These are phyloP conservation scores for Dicranocentrus wangi DNA, from an alignment of 2,888 invertebrate species.

Conservation along the genomic window DNA sequence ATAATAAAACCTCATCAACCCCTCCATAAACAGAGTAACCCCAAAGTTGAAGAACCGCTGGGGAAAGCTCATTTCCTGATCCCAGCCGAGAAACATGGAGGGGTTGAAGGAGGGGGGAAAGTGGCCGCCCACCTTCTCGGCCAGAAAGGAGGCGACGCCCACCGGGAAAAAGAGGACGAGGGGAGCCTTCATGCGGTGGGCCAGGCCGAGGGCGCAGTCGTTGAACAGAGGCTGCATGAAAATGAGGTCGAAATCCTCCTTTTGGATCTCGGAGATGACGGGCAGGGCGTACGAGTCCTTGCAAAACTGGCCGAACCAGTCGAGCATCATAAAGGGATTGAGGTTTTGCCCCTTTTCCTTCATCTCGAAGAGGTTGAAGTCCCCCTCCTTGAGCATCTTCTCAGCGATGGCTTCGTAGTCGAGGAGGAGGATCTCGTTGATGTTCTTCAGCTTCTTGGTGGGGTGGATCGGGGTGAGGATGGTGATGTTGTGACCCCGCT, in stretches of 20 bases:
- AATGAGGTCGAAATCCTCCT: slow-evolving; percentile 73
- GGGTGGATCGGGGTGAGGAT: slow-evolving; percentile 76
- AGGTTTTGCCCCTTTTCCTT: slow-evolving; percentile 37
- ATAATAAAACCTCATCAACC: slow-evolving; percentile 74
- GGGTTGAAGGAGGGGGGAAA: slow-evolving; percentile 74
- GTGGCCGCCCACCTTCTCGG: slow-evolving; percentile 66
- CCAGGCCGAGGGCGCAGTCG: slow-evolving; percentile 73
- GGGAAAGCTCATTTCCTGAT: slow-evolving; percentile 72
- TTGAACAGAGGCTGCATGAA: slow-evolving; percentile 73
- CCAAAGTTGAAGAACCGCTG: slow-evolving; percentile 73
- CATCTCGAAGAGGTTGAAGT: slow-evolving; percentile 52
- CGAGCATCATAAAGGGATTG: slow-evolving; percentile 40
- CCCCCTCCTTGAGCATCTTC: neutral
- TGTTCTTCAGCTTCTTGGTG: slow-evolving; percentile 75
- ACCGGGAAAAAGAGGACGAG: slow-evolving; percentile 74
- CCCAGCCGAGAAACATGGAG: slow-evolving; percentile 72
- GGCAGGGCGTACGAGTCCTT: slow-evolving; percentile 53
- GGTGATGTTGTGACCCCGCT: slow-evolving; percentile 78
- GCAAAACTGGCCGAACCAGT: slow-evolving; percentile 39
- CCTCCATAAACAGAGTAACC: slow-evolving; percentile 74
- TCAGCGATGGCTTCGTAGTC: slow-evolving; percentile 41
- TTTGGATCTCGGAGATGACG: slow-evolving; percentile 52
- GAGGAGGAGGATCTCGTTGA: slow-evolving; percentile 68
- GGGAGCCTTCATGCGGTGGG: slow-evolving; percentile 73
- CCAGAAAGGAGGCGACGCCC: slow-evolving; percentile 21